Conservation (phyloP, 2,888 invertebrate species). For the Acanthococcus lagerstroemiae region DNA sequence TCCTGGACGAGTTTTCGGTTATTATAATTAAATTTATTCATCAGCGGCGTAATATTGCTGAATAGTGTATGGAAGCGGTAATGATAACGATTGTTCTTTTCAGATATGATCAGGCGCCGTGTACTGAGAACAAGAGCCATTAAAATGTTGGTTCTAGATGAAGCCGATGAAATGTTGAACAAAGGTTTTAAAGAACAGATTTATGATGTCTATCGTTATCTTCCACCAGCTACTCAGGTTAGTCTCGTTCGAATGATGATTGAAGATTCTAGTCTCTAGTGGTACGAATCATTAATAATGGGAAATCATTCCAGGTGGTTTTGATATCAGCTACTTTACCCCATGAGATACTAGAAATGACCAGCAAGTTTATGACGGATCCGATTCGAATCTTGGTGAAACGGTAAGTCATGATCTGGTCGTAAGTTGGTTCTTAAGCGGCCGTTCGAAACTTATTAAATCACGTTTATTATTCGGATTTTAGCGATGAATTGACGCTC, state of each 20-base stretch:
- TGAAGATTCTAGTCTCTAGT: too few species aligned
- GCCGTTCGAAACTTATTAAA: too few species aligned
- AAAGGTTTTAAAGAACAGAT: constrained; percentile 99
- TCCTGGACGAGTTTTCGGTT: constrained; percentile 95
- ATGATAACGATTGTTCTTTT: too few species aligned
- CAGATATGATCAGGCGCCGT: constrained; percentile 82
- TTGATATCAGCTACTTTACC: constrained; percentile 96
- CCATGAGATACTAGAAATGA: constrained; percentile 98
- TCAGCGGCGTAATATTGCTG: too few species aligned
- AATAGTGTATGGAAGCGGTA: too few species aligned
- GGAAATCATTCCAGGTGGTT: constrained; percentile 62
- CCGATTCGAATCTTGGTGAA: constrained; percentile 98
- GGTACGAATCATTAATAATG: too few species aligned
- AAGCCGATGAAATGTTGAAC: constrained; percentile 99
- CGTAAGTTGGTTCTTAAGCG: constrained; percentile 31
- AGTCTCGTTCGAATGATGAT: not conserved
- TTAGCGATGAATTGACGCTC: constrained; percentile 92
- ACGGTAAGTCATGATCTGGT: constrained; percentile 54
- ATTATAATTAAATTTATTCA: constrained; percentile 35
- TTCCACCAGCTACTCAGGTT: constrained; percentile 88
- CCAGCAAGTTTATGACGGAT: constrained; percentile 99
- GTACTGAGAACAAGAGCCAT: constrained; percentile 83
- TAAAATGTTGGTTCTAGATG: constrained; percentile 94
- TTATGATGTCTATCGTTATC: constrained; percentile 95
- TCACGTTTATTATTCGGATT: constrained; percentile 26